These are phyloP conservation scores for Anagrus nilaparvatae DNA, from an alignment of 1,140 invertebrate genomes.

Conservation along the genomic window DNA sequence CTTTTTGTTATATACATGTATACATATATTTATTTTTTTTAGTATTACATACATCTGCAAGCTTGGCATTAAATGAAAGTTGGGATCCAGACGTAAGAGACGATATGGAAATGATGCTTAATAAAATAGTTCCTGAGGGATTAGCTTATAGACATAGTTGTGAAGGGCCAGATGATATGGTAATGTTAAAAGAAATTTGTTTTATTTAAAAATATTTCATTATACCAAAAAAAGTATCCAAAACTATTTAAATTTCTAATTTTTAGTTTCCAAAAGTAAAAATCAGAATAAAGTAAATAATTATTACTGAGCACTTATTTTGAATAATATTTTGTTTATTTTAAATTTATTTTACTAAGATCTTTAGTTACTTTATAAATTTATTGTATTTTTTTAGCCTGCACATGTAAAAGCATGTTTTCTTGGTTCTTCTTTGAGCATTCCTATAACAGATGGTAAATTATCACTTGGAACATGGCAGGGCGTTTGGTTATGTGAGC, in stretches of 20 bases:
- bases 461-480: slow-evolving; percentile 94
- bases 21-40: slow-evolving; percentile 38
- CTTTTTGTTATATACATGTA: slow-evolving; percentile 4
- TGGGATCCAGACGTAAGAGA: slow-evolving; percentile 95
- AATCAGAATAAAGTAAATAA: too few species aligned
- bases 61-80: slow-evolving; percentile 93
- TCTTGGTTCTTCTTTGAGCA: slow-evolving; percentile 86
- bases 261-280: too few species aligned
- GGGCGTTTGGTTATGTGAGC: slow-evolving; percentile 96
- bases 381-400: slow-evolving; percentile 57
- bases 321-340: too few species aligned
- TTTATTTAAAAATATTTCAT: slow-evolving; percentile 24
- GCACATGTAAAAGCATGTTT: slow-evolving; percentile 96
- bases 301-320: too few species aligned
- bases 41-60: slow-evolving; percentile 96
- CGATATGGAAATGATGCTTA: slow-evolving; percentile 98
- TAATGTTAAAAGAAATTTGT: too few species aligned
- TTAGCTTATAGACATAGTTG: slow-evolving; percentile 90
- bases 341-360: too few species aligned
- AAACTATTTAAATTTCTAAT: neutral
- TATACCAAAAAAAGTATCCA: too few species aligned
- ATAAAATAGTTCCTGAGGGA: slow-evolving; percentile 95
- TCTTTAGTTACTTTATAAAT: too few species aligned
- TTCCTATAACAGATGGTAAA: slow-evolving; percentile 92
- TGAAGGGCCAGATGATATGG: slow-evolving; percentile 98